A percentile compares a stretch with the other conserved stretches of the same genome.
Evolutionary conservation across 2,113 vertebrate species (phyloP).

Genomic region (Nannobrachium achirus): DNA sequence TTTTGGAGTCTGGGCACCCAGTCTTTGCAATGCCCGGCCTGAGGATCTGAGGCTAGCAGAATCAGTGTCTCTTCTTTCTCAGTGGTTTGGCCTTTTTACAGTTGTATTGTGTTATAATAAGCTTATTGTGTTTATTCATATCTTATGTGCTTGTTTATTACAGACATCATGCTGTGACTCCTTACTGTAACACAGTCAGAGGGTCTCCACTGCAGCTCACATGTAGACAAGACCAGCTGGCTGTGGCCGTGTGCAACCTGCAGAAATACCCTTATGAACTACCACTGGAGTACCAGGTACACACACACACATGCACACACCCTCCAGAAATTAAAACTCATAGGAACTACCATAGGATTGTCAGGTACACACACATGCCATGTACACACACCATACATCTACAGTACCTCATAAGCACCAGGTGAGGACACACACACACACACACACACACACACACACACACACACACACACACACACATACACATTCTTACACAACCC

Average conservation of each 20-base stretch:
- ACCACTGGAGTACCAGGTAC: slow-evolving; percentile 94
- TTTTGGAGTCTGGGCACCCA: too few relatives aligned
- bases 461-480: not conserved
- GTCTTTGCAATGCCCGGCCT: too few relatives aligned
- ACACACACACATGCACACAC: not conserved
- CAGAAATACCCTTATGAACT: slow-evolving; percentile 88
- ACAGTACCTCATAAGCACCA: not conserved
- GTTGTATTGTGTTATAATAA: too few relatives aligned
- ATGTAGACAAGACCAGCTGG: slow-evolving; percentile 96
- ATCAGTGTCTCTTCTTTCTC: too few relatives aligned
- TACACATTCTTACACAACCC: too few relatives aligned
- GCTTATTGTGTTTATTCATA: too few relatives aligned
- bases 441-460: slow-evolving; percentile 47
- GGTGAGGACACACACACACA: slow-evolving; percentile 48
- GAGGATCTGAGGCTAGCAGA: too few relatives aligned
- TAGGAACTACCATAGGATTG: not conserved
- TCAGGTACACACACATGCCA: not conserved
- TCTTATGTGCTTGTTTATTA: slow-evolving; percentile 17
- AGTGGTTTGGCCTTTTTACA: too few relatives aligned
- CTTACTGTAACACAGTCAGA: slow-evolving; percentile 91
- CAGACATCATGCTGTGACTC: slow-evolving; percentile 84
- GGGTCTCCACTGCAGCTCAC: slow-evolving; percentile 92
- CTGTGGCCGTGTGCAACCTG: slow-evolving; percentile 96
- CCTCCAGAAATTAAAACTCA: too few relatives aligned
- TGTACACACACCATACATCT: not conserved